These are phyloP conservation scores for Sarcophaga rosellei DNA, from an alignment of 2,888 invertebrate species.

Conservation along the genomic window DNA sequence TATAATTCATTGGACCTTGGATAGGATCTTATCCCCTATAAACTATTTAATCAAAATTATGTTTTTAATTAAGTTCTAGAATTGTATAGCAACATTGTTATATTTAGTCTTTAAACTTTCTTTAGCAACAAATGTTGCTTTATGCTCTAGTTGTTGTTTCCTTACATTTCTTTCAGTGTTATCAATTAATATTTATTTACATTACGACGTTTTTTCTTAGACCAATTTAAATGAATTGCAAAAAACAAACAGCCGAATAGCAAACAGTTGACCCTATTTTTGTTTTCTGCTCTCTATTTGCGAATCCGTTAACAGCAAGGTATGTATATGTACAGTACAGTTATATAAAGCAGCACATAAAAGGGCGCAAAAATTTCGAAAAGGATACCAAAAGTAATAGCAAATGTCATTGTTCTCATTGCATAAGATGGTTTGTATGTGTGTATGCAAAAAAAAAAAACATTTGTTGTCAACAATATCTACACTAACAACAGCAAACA, in stretches of 20 bases:
- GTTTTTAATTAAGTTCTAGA: no score
- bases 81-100: no score
- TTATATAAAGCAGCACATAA: neutral
- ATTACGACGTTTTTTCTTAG: neutral
- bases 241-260: conserved; percentile 19
- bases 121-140: conserved; percentile 2
- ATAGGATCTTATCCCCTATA: no score
- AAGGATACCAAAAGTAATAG: conserved; percentile 44
- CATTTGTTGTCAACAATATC: conserved; percentile 35
- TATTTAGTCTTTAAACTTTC: neutral
- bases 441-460: neutral
- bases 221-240: neutral
- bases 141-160: neutral
- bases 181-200: conserved; percentile 5
- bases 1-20: no score
- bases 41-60: no score
- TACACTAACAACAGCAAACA: neutral
- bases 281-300: neutral
- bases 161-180: neutral
- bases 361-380: conserved; percentile 4
- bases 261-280: conserved; percentile 54
- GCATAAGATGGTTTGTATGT: neutral
- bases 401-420: conserved; percentile 39
- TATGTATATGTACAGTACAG: neutral
- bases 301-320: neutral